Evolutionary conservation across 2,113 vertebrate species (phyloP).

Genomic region (Mesembrinibis cayennensis): DNA sequence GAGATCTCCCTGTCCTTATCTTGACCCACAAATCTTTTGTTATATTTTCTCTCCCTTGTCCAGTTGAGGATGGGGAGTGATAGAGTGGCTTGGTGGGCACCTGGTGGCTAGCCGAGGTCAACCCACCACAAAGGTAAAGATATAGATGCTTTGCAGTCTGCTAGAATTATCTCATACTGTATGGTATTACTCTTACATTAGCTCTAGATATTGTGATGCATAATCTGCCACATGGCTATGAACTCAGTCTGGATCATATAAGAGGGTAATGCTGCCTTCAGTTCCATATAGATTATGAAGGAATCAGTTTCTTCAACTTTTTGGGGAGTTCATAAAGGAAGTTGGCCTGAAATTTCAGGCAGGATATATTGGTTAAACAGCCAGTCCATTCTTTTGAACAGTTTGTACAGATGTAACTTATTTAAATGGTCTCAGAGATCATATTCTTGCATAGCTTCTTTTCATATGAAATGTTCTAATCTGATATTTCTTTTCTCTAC

Average conservation of each 20-base stretch:
- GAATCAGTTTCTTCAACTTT: background rate
- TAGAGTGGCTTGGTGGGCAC: background rate
- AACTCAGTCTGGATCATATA: background rate
- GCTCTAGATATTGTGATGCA: background rate
- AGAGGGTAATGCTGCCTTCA: background rate
- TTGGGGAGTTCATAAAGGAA: background rate
- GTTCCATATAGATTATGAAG: background rate
- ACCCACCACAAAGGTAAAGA: background rate
- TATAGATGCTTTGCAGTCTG: background rate
- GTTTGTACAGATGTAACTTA: background rate
- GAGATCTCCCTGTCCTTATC: background rate
- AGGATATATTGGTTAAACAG: background rate
- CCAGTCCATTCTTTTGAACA: background rate
- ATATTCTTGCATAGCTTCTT: background rate
- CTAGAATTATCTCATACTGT: background rate
- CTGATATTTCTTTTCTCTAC: slow-evolving; percentile 2
- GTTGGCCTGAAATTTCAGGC: background rate
- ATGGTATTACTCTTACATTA: background rate
- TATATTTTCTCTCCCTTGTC: background rate
- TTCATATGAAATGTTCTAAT: background rate
- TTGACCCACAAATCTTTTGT: rapidly evolving
- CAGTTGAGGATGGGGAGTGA: background rate
- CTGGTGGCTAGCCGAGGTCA: background rate
- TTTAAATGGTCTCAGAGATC: background rate
- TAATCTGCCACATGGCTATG: background rate